Base-by-base conservation (phyloP, 1,140 invertebrate genomes). In the Drosophila oshimai region DNA sequence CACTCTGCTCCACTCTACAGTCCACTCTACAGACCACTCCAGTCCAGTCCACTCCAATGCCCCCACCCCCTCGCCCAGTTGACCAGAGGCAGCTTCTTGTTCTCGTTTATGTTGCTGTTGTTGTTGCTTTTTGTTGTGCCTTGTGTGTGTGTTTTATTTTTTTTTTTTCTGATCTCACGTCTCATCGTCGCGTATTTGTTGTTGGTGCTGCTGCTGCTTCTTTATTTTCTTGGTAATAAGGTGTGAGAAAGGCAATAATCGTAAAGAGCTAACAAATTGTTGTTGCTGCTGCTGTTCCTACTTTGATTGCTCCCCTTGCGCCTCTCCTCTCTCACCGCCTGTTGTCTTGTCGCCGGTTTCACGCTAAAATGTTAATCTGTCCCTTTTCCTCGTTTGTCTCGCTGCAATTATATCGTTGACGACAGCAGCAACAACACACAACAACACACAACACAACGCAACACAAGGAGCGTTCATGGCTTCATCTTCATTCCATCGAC, bases 181-280 rank as follows among this genome's bases (percentile, higher is more conserved):
- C 71, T 76, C 68, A 76, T 76, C 75, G 70, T 60, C 61, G 78
- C 41, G 46, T 72, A 72, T 77, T 79, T 74, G 49, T 47, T 72
- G 61, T 51, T 61, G 75, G n/a, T 37, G 60, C 34, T 18, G 41
- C 24, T 55, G 69, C 57, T 64, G 81, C 60, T 69, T 87, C 81
- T 87, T 87, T 87, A 87, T 87, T 81, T 87, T 87, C 81, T 77
- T 81, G 81, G 81, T 87, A 89, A 89, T 78, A 89, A 89, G 86
- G 86, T 89, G 86, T 86, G 86, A 89, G 86, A 89, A 89, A 89
- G 87, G 86, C 86, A 89, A 89, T 89, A 89, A 89, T 89, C 86
- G 80, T 89, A 89, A 89, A 89, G 86, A 86, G 76, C 76, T 73
- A 89, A 89, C 86, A 89, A 89, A 89, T 89, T 89, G 86, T 89